Percentiles rank a stretch among this genome's conserved stretches.
Evolutionary conservation across 2,888 invertebrate genomes (phyloP).

Genomic region (Galeruca laticollis): DNA sequence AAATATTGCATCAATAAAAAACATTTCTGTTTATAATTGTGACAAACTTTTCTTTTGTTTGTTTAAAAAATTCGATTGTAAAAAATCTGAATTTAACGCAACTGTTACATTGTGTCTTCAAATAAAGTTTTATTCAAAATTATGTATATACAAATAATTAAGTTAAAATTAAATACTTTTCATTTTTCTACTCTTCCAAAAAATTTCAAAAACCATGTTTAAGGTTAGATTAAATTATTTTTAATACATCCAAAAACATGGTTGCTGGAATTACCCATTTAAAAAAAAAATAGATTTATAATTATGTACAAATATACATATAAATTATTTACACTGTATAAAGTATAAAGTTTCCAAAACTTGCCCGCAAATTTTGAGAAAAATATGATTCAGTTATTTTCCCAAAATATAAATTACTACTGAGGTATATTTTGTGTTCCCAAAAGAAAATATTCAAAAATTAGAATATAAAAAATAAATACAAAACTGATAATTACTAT

Average conservation of each 20-base stretch:
- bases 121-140: too few relatives aligned
- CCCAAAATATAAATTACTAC: conserved; percentile 22
- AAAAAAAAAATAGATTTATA: conserved; percentile 3
- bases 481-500: conserved; percentile 34
- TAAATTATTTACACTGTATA: conserved; percentile 2
- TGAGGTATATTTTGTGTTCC: conserved; percentile 33
- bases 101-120: too few relatives aligned
- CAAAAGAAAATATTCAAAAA: conserved; percentile 31
- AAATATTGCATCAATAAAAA: too few relatives aligned
- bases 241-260: neutral
- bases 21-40: too few relatives aligned
- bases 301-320: conserved; percentile 8
- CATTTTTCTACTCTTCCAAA: neutral
- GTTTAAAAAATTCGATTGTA: too few relatives aligned
- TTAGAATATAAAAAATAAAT: conserved; percentile 39
- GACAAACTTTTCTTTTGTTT: too few relatives aligned
- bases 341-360: neutral
- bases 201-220: neutral
- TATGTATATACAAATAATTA: neutral
- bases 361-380: neutral
- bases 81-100: too few relatives aligned
- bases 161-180: neutral
- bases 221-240: neutral
- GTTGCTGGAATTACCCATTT: neutral
- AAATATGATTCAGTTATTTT: conserved; percentile 14